A percentile compares a stretch with the other conserved stretches of the same genome.
Conservation (phyloP, 2,888 invertebrate genomes). For the Yponomeuta plumbellus region DNA sequence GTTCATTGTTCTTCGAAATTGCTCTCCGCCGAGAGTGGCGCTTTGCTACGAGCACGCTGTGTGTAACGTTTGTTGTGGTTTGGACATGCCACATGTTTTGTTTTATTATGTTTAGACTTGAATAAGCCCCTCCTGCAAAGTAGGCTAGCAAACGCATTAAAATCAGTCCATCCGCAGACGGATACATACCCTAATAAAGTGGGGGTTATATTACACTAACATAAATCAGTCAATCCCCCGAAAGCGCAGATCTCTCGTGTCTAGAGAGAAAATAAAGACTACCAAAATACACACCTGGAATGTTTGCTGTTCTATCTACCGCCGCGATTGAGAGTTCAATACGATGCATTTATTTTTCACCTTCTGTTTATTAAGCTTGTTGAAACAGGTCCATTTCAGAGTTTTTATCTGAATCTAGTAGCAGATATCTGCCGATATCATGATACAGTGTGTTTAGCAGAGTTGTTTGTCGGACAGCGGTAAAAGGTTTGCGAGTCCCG, state of each 20-base stretch:
- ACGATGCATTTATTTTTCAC: slow-evolving; percentile 7
- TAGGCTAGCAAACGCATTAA: neutral
- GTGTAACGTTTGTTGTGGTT: slow-evolving; percentile 29
- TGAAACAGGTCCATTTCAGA: slow-evolving; percentile 42
- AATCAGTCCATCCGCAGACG: too few relatives aligned
- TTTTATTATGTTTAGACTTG: slow-evolving; percentile 1
- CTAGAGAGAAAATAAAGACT: neutral
- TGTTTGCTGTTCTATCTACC: neutral
- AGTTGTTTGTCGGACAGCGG: slow-evolving; percentile 69
- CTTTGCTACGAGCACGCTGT: slow-evolving; percentile 49
- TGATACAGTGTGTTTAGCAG: slow-evolving; percentile 70
- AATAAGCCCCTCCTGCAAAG: neutral
- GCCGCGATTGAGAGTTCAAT: slow-evolving; percentile 2
- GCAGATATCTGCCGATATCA: slow-evolving; percentile 63
- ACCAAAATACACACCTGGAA: slow-evolving; percentile 3
- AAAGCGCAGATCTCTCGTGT: neutral
- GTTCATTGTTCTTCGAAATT: slow-evolving; percentile 71
- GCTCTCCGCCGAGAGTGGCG: slow-evolving; percentile 62
- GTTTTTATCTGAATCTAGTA: slow-evolving; percentile 59
- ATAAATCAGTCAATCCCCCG: neutral
- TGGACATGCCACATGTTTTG: too few relatives aligned
- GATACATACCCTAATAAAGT: too few relatives aligned
- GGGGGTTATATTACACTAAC: neutral
- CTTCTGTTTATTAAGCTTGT: slow-evolving; percentile 17
- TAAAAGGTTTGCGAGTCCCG: slow-evolving; percentile 75